phyloP scores from a whole-genome alignment of 1,140 invertebrate species.

The Sarcophaga peregrina region DNA sequence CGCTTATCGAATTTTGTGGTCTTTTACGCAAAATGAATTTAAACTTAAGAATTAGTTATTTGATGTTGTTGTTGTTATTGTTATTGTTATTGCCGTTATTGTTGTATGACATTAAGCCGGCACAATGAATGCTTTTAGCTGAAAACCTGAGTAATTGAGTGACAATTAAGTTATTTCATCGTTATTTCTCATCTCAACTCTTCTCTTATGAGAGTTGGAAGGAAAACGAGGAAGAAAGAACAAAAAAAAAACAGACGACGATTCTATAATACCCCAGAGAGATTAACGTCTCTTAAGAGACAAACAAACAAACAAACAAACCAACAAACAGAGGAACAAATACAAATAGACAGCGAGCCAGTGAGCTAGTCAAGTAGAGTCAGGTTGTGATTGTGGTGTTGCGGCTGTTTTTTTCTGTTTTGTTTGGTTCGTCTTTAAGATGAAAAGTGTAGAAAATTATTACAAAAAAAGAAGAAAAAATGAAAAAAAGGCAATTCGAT shows the following conservation, averaged over 20 bases:
- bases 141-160: constrained; percentile 67
- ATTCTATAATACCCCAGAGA: background rate
- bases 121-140: constrained; percentile 66
- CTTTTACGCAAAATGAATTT: no score
- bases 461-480: background rate
- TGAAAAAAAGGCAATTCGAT: no score
- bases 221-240: background rate
- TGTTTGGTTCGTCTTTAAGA: background rate
- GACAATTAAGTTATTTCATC: constrained; percentile 66
- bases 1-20: no score
- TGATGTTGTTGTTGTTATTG: no score
- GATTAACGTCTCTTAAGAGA: background rate
- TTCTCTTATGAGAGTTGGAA: background rate
- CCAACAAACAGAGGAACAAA: no score
- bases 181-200: background rate
- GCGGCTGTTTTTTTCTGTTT: background rate
- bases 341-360: background rate
- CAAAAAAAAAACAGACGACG: background rate
- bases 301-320: background rate
- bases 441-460: background rate
- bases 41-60: no score
- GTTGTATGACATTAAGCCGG: constrained; percentile 49
- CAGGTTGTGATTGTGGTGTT: background rate
- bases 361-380: background rate
- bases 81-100: no score